Conservation (phyloP, 1,140 invertebrate species). For the Halyomorpha halys region DNA sequence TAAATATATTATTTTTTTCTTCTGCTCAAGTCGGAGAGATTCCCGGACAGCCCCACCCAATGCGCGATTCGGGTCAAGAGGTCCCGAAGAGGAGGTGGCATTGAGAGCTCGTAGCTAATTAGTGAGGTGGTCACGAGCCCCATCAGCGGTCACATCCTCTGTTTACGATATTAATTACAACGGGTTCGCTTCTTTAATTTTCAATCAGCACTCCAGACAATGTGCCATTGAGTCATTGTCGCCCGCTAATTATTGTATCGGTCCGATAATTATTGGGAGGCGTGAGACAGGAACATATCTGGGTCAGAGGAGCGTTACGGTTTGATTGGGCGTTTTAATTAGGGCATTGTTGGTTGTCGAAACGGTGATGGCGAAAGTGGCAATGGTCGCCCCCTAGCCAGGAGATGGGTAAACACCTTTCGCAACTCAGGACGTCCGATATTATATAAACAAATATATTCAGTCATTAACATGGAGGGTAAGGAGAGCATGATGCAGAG, state of each 20-base stretch:
- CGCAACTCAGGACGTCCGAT: slow-evolving; percentile 9
- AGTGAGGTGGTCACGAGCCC: too few species aligned
- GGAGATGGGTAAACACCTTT: slow-evolving; percentile 6
- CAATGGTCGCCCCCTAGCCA: too few species aligned
- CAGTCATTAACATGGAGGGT: slow-evolving; percentile 11
- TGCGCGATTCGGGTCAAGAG: too few species aligned
- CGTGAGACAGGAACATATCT: background rate
- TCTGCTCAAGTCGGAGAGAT: too few species aligned
- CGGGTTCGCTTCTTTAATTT: background rate
- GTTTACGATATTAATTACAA: too few species aligned
- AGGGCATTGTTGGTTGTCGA: slow-evolving; percentile 13
- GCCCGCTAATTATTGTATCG: background rate
- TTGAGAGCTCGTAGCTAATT: too few species aligned
- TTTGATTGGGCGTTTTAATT: slow-evolving; percentile 12
- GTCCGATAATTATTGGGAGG: too few species aligned
- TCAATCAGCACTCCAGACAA: background rate
- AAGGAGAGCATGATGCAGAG: background rate
- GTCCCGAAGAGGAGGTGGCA: too few species aligned
- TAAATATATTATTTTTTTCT: too few species aligned
- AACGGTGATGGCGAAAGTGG: background rate
- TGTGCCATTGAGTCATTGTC: slow-evolving; percentile 5
- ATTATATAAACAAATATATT: slow-evolving; percentile 19
- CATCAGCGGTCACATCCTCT: too few species aligned
- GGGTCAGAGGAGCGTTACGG: slow-evolving; percentile 11
- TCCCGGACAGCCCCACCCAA: too few species aligned